phyloP scores from a whole-genome alignment of 2,888 invertebrate species.

The Gari tellinella region DNA sequence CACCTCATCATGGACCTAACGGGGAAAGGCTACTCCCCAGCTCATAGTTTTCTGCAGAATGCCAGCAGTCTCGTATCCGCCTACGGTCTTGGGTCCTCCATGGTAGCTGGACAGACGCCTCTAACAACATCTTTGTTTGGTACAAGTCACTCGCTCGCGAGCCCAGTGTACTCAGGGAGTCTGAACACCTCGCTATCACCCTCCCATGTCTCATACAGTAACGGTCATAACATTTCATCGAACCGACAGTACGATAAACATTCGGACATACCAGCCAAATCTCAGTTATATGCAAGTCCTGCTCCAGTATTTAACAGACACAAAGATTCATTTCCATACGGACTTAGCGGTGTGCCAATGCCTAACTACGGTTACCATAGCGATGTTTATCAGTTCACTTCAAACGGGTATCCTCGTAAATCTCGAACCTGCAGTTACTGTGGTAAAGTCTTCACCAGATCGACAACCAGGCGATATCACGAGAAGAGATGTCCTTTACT shows the following conservation, averaged over 20 bases:
- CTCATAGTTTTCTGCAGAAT: slow-evolving; percentile 52
- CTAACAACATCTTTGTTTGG: slow-evolving; percentile 55
- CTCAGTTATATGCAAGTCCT: slow-evolving; percentile 53
- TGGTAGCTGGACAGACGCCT: slow-evolving; percentile 42
- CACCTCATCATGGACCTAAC: slow-evolving; percentile 52
- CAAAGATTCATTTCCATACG: slow-evolving; percentile 76
- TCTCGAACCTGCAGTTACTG: slow-evolving; percentile 79
- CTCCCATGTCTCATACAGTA: slow-evolving; percentile 54
- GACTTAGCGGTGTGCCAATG: slow-evolving; percentile 78
- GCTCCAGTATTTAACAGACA: slow-evolving; percentile 58
- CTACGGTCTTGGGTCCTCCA: slow-evolving; percentile 48
- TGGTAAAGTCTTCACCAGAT: slow-evolving; percentile 79
- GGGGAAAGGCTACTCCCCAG: slow-evolving; percentile 49
- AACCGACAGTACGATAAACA: slow-evolving; percentile 33
- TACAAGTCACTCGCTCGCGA: slow-evolving; percentile 45
- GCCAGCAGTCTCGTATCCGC: slow-evolving; percentile 55
- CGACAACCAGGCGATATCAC: slow-evolving; percentile 80
- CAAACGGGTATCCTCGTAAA: slow-evolving; percentile 79
- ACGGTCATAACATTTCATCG: slow-evolving; percentile 52
- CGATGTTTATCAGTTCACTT: slow-evolving; percentile 77
- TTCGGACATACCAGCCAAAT: slow-evolving; percentile 44
- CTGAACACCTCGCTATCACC: slow-evolving; percentile 50
- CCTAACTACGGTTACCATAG: slow-evolving; percentile 77
- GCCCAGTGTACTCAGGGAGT: slow-evolving; percentile 60
- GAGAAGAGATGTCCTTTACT: slow-evolving; percentile 79